phyloP scores from a whole-genome alignment of 1,140 invertebrate species.

The Ridgeia piscesae region DNA sequence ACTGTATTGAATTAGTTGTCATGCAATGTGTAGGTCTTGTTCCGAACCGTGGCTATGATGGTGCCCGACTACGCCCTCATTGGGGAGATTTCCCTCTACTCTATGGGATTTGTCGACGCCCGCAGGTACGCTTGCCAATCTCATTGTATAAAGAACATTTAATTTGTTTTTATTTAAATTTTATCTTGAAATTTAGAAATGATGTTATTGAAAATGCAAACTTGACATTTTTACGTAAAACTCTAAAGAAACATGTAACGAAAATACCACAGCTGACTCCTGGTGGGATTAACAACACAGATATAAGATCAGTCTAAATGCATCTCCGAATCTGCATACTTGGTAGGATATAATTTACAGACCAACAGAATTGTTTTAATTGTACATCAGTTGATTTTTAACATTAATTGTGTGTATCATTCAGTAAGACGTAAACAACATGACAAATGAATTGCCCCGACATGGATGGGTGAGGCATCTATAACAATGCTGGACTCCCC shows the following conservation, averaged over 20 bases:
- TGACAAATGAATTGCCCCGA: neutral
- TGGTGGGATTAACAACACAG: too few species aligned
- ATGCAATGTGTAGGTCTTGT: slow-evolving; percentile 49
- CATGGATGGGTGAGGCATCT: too few species aligned
- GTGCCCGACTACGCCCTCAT: slow-evolving; percentile 59
- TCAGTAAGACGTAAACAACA: neutral
- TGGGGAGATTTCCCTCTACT: slow-evolving; percentile 58
- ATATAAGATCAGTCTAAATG: too few species aligned
- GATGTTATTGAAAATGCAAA: too few species aligned
- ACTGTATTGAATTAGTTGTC: too few species aligned
- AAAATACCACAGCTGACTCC: too few species aligned
- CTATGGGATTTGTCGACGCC: slow-evolving; percentile 59
- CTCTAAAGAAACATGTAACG: too few species aligned
- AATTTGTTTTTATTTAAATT: too few species aligned
- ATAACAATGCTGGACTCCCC: too few species aligned
- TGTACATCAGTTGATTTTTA: neutral
- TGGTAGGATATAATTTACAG: neutral
- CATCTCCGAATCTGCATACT: too few species aligned
- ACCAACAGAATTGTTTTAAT: neutral
- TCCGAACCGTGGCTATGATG: slow-evolving; percentile 60
- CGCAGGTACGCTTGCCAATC: slow-evolving; percentile 44
- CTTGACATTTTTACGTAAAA: too few species aligned
- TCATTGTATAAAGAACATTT: neutral
- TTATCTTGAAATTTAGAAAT: too few species aligned
- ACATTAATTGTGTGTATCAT: neutral